A percentile compares a stretch with the other conserved stretches of the same genome.
Conservation (phyloP, 2,113 vertebrate genomes). For the Silurus glanis region DNA sequence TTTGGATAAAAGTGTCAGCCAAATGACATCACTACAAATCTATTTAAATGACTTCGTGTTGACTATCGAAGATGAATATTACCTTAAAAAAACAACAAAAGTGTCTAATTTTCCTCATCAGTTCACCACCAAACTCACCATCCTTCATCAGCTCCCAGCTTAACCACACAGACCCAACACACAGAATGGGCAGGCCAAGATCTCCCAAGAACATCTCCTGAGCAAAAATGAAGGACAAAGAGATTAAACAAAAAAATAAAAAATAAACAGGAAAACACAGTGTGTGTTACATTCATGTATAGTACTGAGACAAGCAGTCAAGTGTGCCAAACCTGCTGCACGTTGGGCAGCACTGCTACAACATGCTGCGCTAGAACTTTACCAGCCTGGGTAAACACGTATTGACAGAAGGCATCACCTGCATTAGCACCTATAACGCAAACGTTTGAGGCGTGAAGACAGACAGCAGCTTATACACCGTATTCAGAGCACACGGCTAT, state of each 20-base stretch:
- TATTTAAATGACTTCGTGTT: background rate
- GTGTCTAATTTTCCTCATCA: background rate
- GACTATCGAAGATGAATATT: background rate
- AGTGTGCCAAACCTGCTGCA: slow-evolving; percentile 72
- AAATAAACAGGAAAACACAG: background rate
- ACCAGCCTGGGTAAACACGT: slow-evolving; percentile 79
- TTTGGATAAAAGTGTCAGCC: background rate
- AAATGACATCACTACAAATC: background rate
- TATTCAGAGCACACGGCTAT: background rate
- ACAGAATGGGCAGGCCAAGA: slow-evolving; percentile 84
- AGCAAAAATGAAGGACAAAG: background rate
- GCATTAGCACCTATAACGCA: slow-evolving; percentile 74
- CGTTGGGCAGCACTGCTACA: slow-evolving; percentile 81
- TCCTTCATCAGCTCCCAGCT: slow-evolving; percentile 86
- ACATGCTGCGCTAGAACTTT: slow-evolving; percentile 83
- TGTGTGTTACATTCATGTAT: background rate
- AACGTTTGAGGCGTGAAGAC: slow-evolving; percentile 4
- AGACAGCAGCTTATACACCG: background rate
- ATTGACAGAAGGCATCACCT: slow-evolving; percentile 79
- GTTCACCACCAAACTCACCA: slow-evolving; percentile 67
- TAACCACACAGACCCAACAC: slow-evolving; percentile 92
- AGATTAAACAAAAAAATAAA: background rate
- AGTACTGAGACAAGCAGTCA: background rate
- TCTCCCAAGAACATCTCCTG: slow-evolving; percentile 77
- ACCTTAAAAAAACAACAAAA: background rate